phyloP scores from a whole-genome alignment of 2,888 invertebrate species.

The Lapara coniferarum region DNA sequence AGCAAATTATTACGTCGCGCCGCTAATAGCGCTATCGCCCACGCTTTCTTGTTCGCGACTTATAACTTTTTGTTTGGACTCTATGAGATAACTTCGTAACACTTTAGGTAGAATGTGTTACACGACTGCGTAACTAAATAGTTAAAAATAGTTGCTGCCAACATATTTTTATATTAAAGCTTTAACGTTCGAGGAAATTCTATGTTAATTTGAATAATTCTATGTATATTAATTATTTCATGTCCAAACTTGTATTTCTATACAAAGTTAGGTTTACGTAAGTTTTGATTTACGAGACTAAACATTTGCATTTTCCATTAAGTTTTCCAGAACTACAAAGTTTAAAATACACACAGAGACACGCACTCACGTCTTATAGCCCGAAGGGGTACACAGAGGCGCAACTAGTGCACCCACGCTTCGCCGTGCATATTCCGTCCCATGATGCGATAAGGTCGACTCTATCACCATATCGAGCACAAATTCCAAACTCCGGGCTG shows the following conservation, averaged over 20 bases:
- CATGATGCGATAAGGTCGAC: no score
- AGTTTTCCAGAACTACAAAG: not conserved
- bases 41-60: conserved; percentile 4
- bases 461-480: no score
- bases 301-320: not conserved
- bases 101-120: not conserved
- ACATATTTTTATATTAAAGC: not conserved
- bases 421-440: no score
- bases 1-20: not conserved
- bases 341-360: no score
- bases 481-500: no score
- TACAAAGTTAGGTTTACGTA: not conserved
- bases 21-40: not conserved
- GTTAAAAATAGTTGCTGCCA: no score
- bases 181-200: not conserved
- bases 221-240: not conserved
- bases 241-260: not conserved
- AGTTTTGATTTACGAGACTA: not conserved
- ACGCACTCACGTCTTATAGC: no score
- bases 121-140: no score
- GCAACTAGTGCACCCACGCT: no score
- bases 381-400: no score
- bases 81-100: conserved; percentile 1
- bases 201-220: not conserved
- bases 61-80: conserved; percentile 6